Evolutionary conservation across 2,888 invertebrate species (phyloP), one percentile per base, ranked within the genome.

Genomic region (Teleiodes luculella): DNA sequence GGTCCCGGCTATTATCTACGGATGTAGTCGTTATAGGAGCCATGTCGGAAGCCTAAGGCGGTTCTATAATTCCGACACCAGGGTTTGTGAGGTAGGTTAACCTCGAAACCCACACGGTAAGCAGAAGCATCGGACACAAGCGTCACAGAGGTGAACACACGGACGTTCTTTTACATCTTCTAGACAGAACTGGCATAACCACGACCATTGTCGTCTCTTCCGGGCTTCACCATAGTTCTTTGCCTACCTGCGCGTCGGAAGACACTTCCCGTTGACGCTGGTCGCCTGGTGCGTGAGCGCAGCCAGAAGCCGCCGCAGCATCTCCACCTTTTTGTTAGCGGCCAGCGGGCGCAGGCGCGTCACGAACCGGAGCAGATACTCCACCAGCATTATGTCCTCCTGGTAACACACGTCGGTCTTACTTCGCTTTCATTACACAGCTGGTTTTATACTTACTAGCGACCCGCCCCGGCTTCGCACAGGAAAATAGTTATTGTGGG

Each of bases 351-450:
- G 91, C 2, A 95, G 80, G 53, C 94, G 92, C 6, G 91, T 91
- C 30, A 95, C 78, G 70, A 95, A 94, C 58, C 93, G 91, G 8
- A 95, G 78, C 6, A 95, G 71, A 74, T 95, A 95, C 73, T 95
- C 95, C n/a, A 94, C 70, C 0, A 94, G 89, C 69, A 92, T 93
- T 56, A 92, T 90, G 59, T 92, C 91, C 66, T 92, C 93, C 94
- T 94, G 80, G 46, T 86, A 87, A 53, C 6, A 16, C 7, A 4
- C n/a, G 5, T 16, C 13, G 4, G 13, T 35, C n/a, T 35, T 24
- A 24, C 24, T 24, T 3, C 3, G 6, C 24, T 24, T 24, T 24
- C 24, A 24, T 6, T 6, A 6, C 24, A 24, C 24, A 24, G n/a
- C n/a, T n/a, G n/a, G n/a, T n/a, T n/a, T n/a, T n/a, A n/a, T n/a